Base-by-base conservation (phyloP, 2,888 invertebrate species). In the Aelia acuminata region DNA sequence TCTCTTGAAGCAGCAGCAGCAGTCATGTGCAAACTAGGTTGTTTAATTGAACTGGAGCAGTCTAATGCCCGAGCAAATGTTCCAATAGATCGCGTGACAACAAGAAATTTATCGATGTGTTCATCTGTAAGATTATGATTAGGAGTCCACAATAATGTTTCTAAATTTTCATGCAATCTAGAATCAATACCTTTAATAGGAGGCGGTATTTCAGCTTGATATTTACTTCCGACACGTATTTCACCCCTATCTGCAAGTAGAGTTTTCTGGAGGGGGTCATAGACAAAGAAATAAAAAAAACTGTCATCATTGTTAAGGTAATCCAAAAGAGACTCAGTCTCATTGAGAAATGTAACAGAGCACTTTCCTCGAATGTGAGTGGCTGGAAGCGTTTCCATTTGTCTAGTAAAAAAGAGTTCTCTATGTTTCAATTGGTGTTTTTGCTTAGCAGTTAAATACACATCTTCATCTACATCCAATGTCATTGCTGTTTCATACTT, bases 341-440 rank as follows among this genome's bases (percentile, higher is more conserved):
- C 99, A 94, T 99, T 99, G 93, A 99, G 96, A 91, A 99, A 94
- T 91, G 99, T 98, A 91, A 99, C 99, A 91, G 97, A 96, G 94
- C 99, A 99, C 94, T 99, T 99, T 93, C 99, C 99, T 92, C 99
- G 95, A 92, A 99, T 99, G 94, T 98, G 98, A 89, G 98, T 99
- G 91, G 99, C 99, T 89, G 99, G 98, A 93, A 99, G 94, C 89
- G 98, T 99, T 93, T 99, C 99, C 92, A 98, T 97, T 94, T 97
- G 97, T 91, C 99, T 95, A 87, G 99, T 99, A 91, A 99, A 95
- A 94, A 99, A 99, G 92, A 99, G 94, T 94, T 99, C 99, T 92
- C 99, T 95, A 93, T 99, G 99, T 93, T 98, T 98, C 93, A 99
- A 95, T 93, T 98, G 98, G 94, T 98, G 98, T 92, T 97, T 96